Percentiles rank a stretch among this genome's conserved stretches.
phyloP scores from a whole-genome alignment of 2,888 invertebrate species.

The Brachylomia viminalis region DNA sequence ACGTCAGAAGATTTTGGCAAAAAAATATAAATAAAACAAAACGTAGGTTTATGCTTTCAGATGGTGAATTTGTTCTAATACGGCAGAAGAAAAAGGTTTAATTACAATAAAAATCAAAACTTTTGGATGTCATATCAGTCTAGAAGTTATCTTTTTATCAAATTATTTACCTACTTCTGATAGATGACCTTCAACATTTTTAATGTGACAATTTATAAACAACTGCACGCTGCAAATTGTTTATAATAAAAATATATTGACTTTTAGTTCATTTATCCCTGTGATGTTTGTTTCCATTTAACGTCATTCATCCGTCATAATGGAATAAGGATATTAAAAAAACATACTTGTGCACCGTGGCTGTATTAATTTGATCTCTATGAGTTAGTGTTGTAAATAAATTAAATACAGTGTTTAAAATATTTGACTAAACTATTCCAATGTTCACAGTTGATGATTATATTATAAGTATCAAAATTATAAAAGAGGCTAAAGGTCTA shows the following conservation, averaged over 20 bases:
- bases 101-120: neutral
- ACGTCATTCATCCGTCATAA: constrained; percentile 22
- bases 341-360: neutral
- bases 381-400: neutral
- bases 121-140: neutral
- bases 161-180: constrained; percentile 36
- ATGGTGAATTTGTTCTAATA: neutral
- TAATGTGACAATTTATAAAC: constrained; percentile 71
- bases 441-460: neutral
- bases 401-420: neutral
- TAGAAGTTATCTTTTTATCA: neutral
- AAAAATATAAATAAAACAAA: neutral
- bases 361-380: neutral
- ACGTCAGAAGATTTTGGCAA: neutral
- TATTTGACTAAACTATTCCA: neutral
- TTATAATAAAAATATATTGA: constrained; percentile 73
- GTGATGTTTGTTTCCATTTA: constrained; percentile 67
- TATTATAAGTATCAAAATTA: neutral
- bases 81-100: neutral
- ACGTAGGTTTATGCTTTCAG: too few relatives aligned
- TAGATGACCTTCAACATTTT: constrained; percentile 60
- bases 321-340: neutral
- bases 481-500: too few relatives aligned
- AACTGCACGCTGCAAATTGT: constrained; percentile 72
- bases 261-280: constrained; percentile 64